Conservation (phyloP, 2,888 invertebrate species). For the Nasonovia ribisnigri region DNA sequence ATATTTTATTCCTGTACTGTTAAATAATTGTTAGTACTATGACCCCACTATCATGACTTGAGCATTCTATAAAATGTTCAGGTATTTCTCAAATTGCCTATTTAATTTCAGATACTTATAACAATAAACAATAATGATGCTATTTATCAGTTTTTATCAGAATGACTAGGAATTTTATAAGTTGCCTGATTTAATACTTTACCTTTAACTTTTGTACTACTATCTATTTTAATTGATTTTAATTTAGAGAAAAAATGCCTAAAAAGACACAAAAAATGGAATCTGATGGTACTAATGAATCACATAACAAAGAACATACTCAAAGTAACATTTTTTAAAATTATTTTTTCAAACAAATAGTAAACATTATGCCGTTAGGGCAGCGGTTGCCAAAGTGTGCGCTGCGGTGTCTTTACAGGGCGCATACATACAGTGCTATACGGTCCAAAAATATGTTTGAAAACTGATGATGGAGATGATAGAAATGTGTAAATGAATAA, state of each 20-base stretch:
- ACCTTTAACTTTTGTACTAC: background rate
- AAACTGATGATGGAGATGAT: too few species aligned
- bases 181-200: background rate
- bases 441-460: too few species aligned
- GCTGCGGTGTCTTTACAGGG: too few species aligned
- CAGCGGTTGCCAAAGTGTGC: too few species aligned
- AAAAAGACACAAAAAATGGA: background rate
- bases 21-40: background rate
- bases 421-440: too few species aligned
- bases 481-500: too few species aligned
- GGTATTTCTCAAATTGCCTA: background rate
- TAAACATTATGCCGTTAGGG: background rate
- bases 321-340: slow-evolving; percentile 40
- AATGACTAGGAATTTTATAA: background rate
- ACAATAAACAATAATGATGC: background rate
- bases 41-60: background rate
- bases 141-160: background rate
- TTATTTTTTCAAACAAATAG: background rate
- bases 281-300: background rate
- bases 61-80: background rate
- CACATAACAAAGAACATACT: background rate
- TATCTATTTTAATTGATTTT: background rate
- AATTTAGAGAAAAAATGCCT: background rate
- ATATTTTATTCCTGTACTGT: background rate
- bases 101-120: background rate